Evolutionary conservation across 2,113 vertebrate species (phyloP), one percentile per base, ranked within the genome.

Genomic region (Chlamydotis undulata): DNA sequence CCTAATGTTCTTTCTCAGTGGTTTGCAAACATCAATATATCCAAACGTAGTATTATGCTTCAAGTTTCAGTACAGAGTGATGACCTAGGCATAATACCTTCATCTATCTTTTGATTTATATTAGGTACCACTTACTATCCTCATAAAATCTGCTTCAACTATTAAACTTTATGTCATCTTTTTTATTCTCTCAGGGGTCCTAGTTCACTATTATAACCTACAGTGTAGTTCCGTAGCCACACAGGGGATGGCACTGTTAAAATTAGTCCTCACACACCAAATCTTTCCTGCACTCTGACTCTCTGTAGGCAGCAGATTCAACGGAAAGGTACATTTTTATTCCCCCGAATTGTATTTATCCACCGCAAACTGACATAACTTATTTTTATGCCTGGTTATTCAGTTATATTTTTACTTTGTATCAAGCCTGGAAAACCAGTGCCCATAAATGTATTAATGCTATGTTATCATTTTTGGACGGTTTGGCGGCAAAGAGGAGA

Each of bases 161-260:
- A 22, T 35, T n/a, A 81, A 86, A 91, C 75, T 28, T 69, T 12
- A 57, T 28, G 18, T 12, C 8, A 73, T 21, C 14, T 81, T 67
- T 53, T 35, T 4, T 6, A 13, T 26, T 84, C n/a, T 79, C 37
- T 68, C 45, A 17, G 12, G 41, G 24, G 25, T 74, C 23, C 25
- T 12, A 12, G 47, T 35, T 93, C 43, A 41, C 71, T 1, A 3
- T 11, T n/a, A 41, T 41, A 77, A 47, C 10, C 55, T 84, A 13
- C 81, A 79, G 37, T 89, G 92, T 74, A 96, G 75, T 98, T 97
- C 93, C 52, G 2, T 10, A 24, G 4, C 6, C 26, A 43, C 47
- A 95, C 97, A 97, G 86, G 6, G 97, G 96, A 96, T 97, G 97
- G 96, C 96, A 93, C 80, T 97, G 74, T 87, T 80, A 87, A 95